These are phyloP conservation scores for Tethea ocularis DNA, from an alignment of 2,888 invertebrate species.

Conservation along the genomic window DNA sequence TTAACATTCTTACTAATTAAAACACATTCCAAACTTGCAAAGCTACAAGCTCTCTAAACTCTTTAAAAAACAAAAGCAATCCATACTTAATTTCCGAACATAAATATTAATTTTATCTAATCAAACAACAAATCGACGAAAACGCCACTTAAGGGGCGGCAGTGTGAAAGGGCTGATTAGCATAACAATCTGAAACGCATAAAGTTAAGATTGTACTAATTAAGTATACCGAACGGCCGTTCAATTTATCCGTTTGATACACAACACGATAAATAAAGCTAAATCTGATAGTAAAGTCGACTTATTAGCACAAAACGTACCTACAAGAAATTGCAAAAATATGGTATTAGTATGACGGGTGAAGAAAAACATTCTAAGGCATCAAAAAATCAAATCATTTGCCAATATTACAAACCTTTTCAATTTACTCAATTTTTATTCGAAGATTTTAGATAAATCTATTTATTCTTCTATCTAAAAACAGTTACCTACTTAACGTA, in stretches of 20 bases:
- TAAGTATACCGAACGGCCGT: constrained; percentile 50
- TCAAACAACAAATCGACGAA: constrained; percentile 77
- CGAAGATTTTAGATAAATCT: no score
- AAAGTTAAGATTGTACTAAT: constrained; percentile 80
- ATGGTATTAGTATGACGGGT: no score
- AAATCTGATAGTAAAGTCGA: not conserved
- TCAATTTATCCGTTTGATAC: not conserved
- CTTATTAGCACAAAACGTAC: not conserved
- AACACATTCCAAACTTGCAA: constrained; percentile 9
- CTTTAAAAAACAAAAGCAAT: constrained; percentile 13
- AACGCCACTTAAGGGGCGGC: constrained; percentile 69
- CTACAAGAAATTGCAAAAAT: not conserved
- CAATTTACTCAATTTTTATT: no score
- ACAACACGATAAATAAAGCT: not conserved
- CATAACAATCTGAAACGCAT: constrained; percentile 79
- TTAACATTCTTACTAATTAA: not conserved
- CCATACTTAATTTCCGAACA: constrained; percentile 26
- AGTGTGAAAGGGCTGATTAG: constrained; percentile 62
- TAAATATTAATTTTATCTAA: constrained; percentile 49
- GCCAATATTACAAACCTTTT: no score
- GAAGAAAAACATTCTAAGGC: no score
- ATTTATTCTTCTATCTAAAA: no score
- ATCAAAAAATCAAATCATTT: no score
- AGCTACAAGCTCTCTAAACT: not conserved
- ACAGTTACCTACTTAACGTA: no score